phyloP scores from a whole-genome alignment of 2,113 vertebrate species.

The Mobula birostris region DNA sequence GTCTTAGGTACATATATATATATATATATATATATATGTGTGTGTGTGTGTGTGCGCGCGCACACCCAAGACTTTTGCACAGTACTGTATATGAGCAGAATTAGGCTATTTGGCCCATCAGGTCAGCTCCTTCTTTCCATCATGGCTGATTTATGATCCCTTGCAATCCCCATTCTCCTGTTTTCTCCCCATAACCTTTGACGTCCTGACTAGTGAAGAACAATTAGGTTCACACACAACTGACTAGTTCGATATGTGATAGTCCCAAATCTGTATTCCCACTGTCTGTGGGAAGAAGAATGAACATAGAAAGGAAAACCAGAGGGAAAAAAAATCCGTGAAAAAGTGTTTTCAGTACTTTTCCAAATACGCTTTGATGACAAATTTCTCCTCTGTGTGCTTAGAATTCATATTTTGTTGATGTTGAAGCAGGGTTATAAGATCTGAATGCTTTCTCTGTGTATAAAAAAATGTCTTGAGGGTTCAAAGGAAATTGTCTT shows the following conservation, averaged over 20 bases:
- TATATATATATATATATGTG: no score
- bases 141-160: no score
- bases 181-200: no score
- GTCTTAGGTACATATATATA: no score
- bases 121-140: no score
- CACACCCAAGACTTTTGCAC: no score
- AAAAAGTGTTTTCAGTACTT: neutral
- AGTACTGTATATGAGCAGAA: no score
- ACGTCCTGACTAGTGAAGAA: no score
- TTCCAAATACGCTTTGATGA: neutral
- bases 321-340: neutral
- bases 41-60: no score
- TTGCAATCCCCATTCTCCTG: no score
- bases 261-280: neutral
- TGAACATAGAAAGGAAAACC: neutral
- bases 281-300: neutral
- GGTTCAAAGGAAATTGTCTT: constrained; percentile 5
- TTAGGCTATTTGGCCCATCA: no score
- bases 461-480: neutral
- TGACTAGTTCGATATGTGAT: neutral
- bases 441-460: neutral
- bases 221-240: neutral
- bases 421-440: neutral
- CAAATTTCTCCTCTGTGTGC: neutral
- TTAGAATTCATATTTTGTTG: neutral